These are phyloP conservation scores for Lepidocyrtinus sp. DNA, from an alignment of 2,888 invertebrate genomes.

Conservation along the genomic window DNA sequence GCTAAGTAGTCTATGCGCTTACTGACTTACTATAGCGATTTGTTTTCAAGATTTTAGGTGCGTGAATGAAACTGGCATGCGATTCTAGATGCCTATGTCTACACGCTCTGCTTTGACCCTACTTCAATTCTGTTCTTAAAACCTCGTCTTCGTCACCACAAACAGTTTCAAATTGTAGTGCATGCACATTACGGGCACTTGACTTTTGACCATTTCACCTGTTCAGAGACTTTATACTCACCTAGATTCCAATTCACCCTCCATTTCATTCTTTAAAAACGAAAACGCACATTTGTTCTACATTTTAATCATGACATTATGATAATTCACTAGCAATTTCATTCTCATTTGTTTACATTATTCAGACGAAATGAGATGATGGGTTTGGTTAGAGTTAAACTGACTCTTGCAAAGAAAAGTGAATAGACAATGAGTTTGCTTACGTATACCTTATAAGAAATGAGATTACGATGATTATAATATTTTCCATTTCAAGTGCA, in stretches of 20 bases:
- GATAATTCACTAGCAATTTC: constrained; percentile 41
- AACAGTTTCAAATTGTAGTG: neutral
- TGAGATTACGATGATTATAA: constrained; percentile 10
- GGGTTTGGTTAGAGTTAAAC: too few species aligned
- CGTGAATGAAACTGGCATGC: constrained; percentile 41
- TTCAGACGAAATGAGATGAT: neutral
- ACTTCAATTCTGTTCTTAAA: neutral
- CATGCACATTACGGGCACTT: neutral
- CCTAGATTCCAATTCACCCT: constrained; percentile 46
- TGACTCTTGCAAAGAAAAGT: too few species aligned
- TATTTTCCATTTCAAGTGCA: constrained; percentile 34
- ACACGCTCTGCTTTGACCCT: neutral
- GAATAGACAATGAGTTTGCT: neutral
- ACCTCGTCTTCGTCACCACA: constrained; percentile 26
- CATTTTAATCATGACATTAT: constrained; percentile 40
- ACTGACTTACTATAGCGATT: too few species aligned
- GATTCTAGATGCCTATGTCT: constrained; percentile 31
- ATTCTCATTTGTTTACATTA: neutral
- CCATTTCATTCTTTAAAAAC: constrained; percentile 47
- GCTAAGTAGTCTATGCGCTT: too few species aligned
- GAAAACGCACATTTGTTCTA: neutral
- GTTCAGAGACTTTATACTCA: constrained; percentile 30
- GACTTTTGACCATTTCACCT: neutral
- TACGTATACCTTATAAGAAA: neutral
- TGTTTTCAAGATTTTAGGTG: constrained; percentile 7